phyloP scores from a whole-genome alignment of 2,797 vertebrate species.

The Mallotus villosus region DNA sequence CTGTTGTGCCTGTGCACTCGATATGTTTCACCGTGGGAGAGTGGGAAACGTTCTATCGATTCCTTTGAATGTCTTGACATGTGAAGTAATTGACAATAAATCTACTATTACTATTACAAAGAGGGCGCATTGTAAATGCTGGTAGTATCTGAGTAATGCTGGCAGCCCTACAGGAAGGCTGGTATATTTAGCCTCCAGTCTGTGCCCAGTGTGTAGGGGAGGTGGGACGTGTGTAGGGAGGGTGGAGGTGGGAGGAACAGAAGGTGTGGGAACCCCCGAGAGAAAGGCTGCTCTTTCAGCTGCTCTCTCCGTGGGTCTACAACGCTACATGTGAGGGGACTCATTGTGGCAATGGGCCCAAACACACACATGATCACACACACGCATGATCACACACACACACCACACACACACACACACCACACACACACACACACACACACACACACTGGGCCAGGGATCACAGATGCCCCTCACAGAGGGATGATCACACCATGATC shows the following conservation, averaged over 20 bases:
- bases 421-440: neutral
- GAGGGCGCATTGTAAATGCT: neutral
- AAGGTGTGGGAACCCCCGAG: constrained; percentile 16
- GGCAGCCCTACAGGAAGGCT: neutral
- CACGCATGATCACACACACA: constrained; percentile 1
- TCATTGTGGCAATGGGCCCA: too few relatives aligned
- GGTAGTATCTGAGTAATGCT: neutral
- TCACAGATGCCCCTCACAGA: constrained; percentile 33
- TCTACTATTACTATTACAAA: too few relatives aligned
- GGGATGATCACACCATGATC: constrained; percentile 5
- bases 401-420: constrained; percentile 5
- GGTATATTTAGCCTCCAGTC: neutral
- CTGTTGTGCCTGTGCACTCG: too few relatives aligned
- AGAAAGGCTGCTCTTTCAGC: constrained; percentile 44
- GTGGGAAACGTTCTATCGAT: too few relatives aligned
- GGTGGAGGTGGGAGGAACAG: neutral
- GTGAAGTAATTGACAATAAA: too few relatives aligned
- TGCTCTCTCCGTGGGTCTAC: constrained; percentile 34
- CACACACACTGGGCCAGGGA: constrained; percentile 20
- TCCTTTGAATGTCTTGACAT: too few relatives aligned
- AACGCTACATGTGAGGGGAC: neutral
- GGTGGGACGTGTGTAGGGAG: neutral
- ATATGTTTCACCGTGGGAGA: too few relatives aligned
- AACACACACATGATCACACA: constrained; percentile 3
- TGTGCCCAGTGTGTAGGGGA: neutral